These are phyloP conservation scores for Butorides virescens DNA, from an alignment of 2,113 vertebrate species.

Conservation along the genomic window DNA sequence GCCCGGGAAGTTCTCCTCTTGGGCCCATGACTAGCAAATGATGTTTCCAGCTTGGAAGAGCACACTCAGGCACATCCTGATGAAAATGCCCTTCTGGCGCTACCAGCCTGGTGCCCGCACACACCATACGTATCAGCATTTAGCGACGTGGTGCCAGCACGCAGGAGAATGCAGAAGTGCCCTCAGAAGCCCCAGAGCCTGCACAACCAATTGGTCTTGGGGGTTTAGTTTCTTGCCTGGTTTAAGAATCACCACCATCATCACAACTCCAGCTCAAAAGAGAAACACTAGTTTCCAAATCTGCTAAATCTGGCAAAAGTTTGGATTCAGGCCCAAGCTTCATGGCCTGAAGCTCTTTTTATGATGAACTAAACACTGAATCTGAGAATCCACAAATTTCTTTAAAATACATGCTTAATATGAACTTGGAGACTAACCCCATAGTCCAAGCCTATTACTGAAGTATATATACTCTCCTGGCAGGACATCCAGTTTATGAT, in stretches of 20 bases:
- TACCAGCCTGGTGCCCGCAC: background rate
- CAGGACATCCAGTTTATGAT: constrained; percentile 46
- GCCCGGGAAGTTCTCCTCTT: background rate
- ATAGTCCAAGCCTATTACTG: constrained; percentile 10
- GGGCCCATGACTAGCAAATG: background rate
- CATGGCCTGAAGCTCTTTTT: background rate
- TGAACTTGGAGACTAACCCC: constrained; percentile 21
- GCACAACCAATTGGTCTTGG: background rate
- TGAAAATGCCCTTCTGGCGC: background rate
- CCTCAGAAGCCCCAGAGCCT: background rate
- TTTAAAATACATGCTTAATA: constrained; percentile 27
- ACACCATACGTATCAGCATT: accelerated
- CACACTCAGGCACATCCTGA: accelerated
- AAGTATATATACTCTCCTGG: constrained; percentile 13
- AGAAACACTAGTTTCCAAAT: background rate
- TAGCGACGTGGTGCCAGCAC: accelerated
- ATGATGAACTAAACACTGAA: background rate
- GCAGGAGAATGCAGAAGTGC: background rate
- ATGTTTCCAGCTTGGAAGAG: background rate
- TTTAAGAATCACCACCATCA: background rate
- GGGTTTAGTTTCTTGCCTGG: background rate
- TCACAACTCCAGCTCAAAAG: background rate
- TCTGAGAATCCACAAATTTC: constrained; percentile 10
- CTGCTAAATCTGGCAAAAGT: background rate
- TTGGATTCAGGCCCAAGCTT: background rate